A percentile compares a stretch with the other conserved stretches of the same genome.
Conservation (phyloP, 1,140 invertebrate species). For the Gryllus bimaculatus region DNA sequence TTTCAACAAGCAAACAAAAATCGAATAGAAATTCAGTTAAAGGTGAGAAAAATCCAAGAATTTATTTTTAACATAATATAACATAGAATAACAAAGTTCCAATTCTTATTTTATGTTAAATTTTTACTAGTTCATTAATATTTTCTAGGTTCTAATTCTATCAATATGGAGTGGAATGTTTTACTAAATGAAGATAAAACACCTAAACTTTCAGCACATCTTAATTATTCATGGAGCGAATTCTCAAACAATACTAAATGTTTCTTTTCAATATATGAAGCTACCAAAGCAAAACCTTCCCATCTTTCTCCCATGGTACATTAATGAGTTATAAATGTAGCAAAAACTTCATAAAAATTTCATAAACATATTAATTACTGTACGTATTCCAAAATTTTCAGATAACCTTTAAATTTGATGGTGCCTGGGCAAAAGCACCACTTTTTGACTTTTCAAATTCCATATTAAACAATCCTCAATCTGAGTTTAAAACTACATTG, state of each 20-base stretch:
- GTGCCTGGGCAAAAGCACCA: neutral
- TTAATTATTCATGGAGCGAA: neutral
- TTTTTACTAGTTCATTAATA: too few species aligned
- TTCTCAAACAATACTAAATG: neutral
- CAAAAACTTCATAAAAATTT: too few species aligned
- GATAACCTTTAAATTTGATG: neutral
- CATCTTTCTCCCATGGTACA: too few species aligned
- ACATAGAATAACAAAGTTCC: too few species aligned
- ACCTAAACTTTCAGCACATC: neutral
- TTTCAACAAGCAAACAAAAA: too few species aligned
- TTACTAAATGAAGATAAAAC: neutral
- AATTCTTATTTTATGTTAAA: too few species aligned
- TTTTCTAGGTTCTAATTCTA: neutral
- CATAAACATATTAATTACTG: too few species aligned
- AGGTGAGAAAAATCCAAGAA: too few species aligned
- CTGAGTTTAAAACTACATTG: neutral
- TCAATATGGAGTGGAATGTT: neutral
- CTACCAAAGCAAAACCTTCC: too few species aligned
- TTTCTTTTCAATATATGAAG: neutral
- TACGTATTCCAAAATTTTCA: neutral
- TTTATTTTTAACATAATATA: too few species aligned
- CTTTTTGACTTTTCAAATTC: neutral
- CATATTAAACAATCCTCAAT: neutral
- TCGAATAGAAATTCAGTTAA: too few species aligned
- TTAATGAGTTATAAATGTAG: too few species aligned